phyloP scores from a whole-genome alignment of 1,140 invertebrate species.

The Gryon sp. region DNA sequence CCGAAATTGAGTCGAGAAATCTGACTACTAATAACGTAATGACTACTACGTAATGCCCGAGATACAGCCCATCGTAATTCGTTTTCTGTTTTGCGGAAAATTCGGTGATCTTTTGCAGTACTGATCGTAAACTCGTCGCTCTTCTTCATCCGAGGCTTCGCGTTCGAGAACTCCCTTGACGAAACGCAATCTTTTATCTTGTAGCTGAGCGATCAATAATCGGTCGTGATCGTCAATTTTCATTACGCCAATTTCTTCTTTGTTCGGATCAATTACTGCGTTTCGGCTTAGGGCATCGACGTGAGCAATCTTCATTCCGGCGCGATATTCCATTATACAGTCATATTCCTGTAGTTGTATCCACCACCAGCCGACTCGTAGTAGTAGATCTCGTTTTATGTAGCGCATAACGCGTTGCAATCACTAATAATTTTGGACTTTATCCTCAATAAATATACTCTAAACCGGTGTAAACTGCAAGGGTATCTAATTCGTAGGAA shows the following conservation, averaged over 20 bases:
- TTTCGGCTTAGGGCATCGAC: background rate
- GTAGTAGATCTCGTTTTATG: background rate
- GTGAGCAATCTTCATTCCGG: background rate
- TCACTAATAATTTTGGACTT: constrained; percentile 65
- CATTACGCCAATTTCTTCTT: constrained; percentile 4
- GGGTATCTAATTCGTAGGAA: constrained; percentile 69
- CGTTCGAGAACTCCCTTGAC: no score
- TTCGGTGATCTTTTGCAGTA: background rate
- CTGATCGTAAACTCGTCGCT: constrained; percentile 15
- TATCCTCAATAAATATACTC: constrained; percentile 69
- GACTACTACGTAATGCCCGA: constrained; percentile 18
- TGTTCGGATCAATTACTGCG: constrained; percentile 8
- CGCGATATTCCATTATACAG: background rate
- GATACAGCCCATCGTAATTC: constrained; percentile 30
- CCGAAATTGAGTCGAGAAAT: constrained; percentile 24
- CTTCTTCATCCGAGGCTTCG: no score
- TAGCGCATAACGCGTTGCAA: background rate
- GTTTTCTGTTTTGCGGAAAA: constrained; percentile 16
- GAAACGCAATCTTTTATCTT: no score
- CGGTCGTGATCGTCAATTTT: constrained; percentile 18
- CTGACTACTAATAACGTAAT: constrained; percentile 49
- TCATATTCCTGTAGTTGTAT: background rate
- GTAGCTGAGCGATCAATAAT: constrained; percentile 17
- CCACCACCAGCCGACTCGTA: background rate
- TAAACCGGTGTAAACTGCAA: constrained; percentile 65